Conservation (phyloP, 2,888 invertebrate genomes). For the Lycia hirtaria region DNA sequence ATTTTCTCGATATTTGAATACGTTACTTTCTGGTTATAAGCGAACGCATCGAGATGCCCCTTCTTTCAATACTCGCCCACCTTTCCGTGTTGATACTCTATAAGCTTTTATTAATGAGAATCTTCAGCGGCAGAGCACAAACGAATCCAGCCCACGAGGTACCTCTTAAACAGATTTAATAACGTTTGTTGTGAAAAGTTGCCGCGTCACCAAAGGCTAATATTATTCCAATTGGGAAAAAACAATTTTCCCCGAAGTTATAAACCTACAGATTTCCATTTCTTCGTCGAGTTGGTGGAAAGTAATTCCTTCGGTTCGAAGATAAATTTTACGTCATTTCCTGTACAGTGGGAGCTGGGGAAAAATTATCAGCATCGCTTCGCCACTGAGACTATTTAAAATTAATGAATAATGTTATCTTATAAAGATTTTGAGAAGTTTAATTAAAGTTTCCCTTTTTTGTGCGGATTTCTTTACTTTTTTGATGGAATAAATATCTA, state of each 20-base stretch:
- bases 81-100: conserved; percentile 57
- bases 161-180: conserved; percentile 59
- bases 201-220: conserved; percentile 68
- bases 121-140: conserved; percentile 50
- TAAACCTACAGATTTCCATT: conserved; percentile 81
- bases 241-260: conserved; percentile 78
- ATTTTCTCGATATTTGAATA: conserved; percentile 83
- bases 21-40: conserved; percentile 72
- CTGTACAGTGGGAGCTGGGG: conserved; percentile 72
- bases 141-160: conserved; percentile 47
- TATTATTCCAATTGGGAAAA: conserved; percentile 73
- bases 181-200: conserved; percentile 65
- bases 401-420: conserved; percentile 85
- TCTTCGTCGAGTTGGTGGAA: conserved; percentile 75
- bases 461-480: conserved; percentile 61
- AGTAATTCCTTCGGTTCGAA: conserved; percentile 78
- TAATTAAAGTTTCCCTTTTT: conserved; percentile 79
- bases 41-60: conserved; percentile 38
- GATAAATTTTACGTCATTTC: conserved; percentile 83
- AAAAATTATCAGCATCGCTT: conserved; percentile 82
- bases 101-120: conserved; percentile 72
- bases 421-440: conserved; percentile 81
- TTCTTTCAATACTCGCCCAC: conserved; percentile 67
- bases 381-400: conserved; percentile 77
- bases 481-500: conserved; percentile 72